Evolutionary conservation across 2,888 invertebrate genomes (phyloP).

Genomic region (Lithophane ornitopus): DNA sequence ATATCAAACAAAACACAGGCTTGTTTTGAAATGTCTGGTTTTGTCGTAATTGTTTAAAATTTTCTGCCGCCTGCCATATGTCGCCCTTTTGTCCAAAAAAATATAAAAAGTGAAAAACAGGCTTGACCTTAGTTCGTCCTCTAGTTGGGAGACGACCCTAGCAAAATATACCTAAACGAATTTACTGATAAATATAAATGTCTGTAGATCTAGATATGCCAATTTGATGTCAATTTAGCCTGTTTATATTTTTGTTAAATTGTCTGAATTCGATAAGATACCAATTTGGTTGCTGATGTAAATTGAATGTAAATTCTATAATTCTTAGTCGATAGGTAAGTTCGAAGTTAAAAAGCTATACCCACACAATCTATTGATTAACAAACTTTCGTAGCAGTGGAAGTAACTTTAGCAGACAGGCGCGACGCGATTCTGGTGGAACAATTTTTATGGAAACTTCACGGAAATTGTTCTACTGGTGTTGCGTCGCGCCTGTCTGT

Average conservation of each 20-base stretch:
- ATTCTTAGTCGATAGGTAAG: background rate
- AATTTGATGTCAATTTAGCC: constrained; percentile 8
- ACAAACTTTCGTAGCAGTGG: too few relatives aligned
- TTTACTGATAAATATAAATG: constrained; percentile 8
- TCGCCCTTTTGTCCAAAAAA: constrained; percentile 69
- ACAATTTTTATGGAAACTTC: too few relatives aligned
- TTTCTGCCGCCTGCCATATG: constrained; percentile 76
- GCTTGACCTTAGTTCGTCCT: constrained; percentile 47
- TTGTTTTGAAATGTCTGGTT: constrained; percentile 19
- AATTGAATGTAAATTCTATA: background rate
- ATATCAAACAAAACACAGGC: constrained; percentile 22
- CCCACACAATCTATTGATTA: background rate
- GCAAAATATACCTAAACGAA: background rate
- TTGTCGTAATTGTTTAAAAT: constrained; percentile 76
- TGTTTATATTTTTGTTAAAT: constrained; percentile 1
- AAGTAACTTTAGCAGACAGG: too few relatives aligned
- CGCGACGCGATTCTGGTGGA: too few relatives aligned
- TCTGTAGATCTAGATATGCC: background rate
- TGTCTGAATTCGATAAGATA: background rate
- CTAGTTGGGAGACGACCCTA: constrained; percentile 27
- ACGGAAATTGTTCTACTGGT: too few relatives aligned
- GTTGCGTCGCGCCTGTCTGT: background rate
- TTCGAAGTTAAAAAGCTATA: background rate
- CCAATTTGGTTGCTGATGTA: background rate
- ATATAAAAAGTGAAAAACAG: constrained; percentile 68